Evolutionary conservation across 2,888 invertebrate species (phyloP).

Genomic region (Phytoseiulus persimilis): DNA sequence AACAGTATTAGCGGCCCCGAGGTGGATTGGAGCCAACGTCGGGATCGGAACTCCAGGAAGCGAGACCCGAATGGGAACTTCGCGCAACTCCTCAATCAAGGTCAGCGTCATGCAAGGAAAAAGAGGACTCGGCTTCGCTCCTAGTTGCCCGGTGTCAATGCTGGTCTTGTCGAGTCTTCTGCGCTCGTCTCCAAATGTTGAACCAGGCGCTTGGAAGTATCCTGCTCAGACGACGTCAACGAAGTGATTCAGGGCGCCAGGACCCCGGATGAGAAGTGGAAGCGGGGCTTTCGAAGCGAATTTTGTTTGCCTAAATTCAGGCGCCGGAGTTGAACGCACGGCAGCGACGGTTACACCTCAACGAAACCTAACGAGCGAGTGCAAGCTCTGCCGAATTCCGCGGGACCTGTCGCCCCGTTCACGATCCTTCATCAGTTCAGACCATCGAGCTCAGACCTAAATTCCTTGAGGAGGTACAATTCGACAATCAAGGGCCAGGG

Average conservation of each 20-base stretch:
- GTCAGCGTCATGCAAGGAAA: too few relatives aligned
- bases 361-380: not conserved
- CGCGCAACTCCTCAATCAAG: too few relatives aligned
- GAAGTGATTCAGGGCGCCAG: not conserved
- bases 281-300: not conserved
- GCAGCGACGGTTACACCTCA: not conserved
- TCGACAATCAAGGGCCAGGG: not conserved
- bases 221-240: not conserved
- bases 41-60: too few relatives aligned
- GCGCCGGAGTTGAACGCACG: not conserved
- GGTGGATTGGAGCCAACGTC: too few relatives aligned
- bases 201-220: not conserved
- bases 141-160: too few relatives aligned
- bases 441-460: not conserved
- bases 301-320: not conserved
- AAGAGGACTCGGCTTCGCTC: too few relatives aligned
- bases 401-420: not conserved
- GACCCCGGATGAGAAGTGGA: not conserved
- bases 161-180: not conserved
- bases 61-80: too few relatives aligned
- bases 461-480: not conserved
- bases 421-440: not conserved
- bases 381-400: not conserved
- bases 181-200: not conserved
- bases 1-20: not conserved